phyloP scores from a whole-genome alignment of 2,888 invertebrate genomes.

The Xanthorhoe spadicearia region DNA sequence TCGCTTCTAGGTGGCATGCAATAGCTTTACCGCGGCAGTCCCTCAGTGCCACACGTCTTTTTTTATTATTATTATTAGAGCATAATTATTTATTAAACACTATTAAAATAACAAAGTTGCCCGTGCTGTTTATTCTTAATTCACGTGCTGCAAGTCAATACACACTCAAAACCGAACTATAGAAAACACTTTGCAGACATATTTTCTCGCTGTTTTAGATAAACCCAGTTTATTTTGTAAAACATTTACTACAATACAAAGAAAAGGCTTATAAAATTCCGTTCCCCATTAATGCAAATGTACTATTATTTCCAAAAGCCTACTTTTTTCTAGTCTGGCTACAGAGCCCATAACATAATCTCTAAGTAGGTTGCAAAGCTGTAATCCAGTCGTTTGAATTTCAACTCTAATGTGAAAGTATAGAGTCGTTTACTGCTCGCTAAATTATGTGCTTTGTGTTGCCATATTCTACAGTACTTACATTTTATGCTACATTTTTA shows the following conservation, averaged over 20 bases:
- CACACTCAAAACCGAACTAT: no score
- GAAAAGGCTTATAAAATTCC: conserved; percentile 6
- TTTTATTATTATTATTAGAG: no score
- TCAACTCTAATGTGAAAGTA: conserved; percentile 5
- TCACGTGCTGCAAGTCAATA: no score
- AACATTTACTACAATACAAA: background rate
- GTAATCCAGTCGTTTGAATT: background rate
- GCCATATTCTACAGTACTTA: background rate
- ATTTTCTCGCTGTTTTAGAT: background rate
- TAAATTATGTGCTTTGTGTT: background rate
- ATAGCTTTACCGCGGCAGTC: no score
- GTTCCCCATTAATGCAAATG: conserved; percentile 13
- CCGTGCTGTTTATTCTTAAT: no score
- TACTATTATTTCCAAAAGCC: conserved; percentile 13
- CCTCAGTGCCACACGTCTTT: no score
- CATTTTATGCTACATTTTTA: background rate
- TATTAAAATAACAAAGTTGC: no score
- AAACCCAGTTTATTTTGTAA: background rate
- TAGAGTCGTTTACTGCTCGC: conserved; percentile 1
- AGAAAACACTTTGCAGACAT: no score
- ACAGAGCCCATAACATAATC: conserved; percentile 20
- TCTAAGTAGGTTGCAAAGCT: conserved; percentile 16
- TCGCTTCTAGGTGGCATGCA: no score
- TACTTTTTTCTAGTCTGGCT: conserved; percentile 12
- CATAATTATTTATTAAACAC: no score